Percentiles rank a stretch among this genome's conserved stretches.
Conservation (phyloP, 2,888 invertebrate genomes). For the Melanotus villosus region DNA sequence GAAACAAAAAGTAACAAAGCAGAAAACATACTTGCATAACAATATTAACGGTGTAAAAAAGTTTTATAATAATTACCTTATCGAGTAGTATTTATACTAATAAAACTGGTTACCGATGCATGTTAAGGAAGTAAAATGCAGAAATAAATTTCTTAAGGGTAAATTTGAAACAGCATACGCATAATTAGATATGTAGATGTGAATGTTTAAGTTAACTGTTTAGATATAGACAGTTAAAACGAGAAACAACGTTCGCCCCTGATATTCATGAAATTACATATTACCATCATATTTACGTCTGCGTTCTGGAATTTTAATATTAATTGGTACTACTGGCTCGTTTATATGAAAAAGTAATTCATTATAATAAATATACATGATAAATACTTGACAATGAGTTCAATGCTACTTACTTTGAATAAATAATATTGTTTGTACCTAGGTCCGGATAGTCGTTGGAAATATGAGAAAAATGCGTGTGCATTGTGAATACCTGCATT, state of each 20-base stretch:
- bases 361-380: constrained; percentile 36
- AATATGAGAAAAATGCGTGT: constrained; percentile 35
- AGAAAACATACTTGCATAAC: not conserved
- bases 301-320: constrained; percentile 14
- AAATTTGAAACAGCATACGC: not conserved
- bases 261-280: constrained; percentile 13
- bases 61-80: constrained; percentile 8
- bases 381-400: constrained; percentile 33
- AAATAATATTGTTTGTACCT: constrained; percentile 29
- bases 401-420: constrained; percentile 34
- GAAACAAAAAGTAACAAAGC: no score
- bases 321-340: constrained; percentile 15
- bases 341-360: constrained; percentile 30
- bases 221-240: not conserved
- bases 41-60: not conserved
- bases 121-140: not conserved
- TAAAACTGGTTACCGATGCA: constrained; percentile 2
- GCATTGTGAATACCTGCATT: constrained; percentile 29
- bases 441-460: constrained; percentile 21
- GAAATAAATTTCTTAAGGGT: constrained; percentile 16
- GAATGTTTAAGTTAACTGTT: not conserved
- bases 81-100: not conserved
- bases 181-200: constrained; percentile 12
- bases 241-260: no score
- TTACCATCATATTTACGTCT: constrained; percentile 20